Percentiles rank a stretch among this genome's conserved stretches.
These are phyloP conservation scores for Archilochus colubris DNA, from an alignment of 2,113 vertebrate species.

Conservation along the genomic window DNA sequence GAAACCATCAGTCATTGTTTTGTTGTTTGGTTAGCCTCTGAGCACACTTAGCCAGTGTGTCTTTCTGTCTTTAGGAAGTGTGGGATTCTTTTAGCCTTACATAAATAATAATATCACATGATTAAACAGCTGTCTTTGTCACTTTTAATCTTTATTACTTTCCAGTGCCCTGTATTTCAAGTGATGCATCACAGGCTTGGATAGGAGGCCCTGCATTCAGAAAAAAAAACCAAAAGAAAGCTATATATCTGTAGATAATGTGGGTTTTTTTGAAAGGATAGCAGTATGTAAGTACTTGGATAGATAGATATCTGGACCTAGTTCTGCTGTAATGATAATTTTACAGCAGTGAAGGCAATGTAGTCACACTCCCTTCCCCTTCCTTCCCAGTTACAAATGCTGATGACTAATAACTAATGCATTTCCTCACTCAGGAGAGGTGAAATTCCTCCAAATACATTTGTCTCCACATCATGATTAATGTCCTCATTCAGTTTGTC, in stretches of 20 bases:
- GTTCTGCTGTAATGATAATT: conserved; percentile 13
- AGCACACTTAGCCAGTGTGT: neutral
- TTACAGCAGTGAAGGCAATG: neutral
- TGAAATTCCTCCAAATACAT: conserved; percentile 17
- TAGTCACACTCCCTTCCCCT: conserved; percentile 16
- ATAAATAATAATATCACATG: conserved; percentile 33
- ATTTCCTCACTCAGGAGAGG: conserved; percentile 15
- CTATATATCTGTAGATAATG: neutral
- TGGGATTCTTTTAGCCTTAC: neutral
- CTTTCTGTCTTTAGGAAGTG: conserved; percentile 17
- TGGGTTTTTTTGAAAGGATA: neutral
- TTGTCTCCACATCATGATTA: neutral
- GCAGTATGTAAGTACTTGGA: neutral
- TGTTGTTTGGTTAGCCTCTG: conserved; percentile 35
- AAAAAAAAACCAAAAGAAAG: neutral
- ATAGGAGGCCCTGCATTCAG: neutral
- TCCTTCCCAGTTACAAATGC: conserved; percentile 1
- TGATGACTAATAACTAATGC: conserved; percentile 32
- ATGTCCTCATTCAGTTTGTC: neutral
- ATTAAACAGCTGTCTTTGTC: conserved; percentile 20
- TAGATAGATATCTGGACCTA: neutral
- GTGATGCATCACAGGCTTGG: neutral
- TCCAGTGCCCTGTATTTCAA: neutral
- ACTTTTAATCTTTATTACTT: conserved; percentile 12
- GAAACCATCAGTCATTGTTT: neutral